phyloP scores from a whole-genome alignment of 2,888 invertebrate genomes.

The Petrolisthes manimaculis region DNA sequence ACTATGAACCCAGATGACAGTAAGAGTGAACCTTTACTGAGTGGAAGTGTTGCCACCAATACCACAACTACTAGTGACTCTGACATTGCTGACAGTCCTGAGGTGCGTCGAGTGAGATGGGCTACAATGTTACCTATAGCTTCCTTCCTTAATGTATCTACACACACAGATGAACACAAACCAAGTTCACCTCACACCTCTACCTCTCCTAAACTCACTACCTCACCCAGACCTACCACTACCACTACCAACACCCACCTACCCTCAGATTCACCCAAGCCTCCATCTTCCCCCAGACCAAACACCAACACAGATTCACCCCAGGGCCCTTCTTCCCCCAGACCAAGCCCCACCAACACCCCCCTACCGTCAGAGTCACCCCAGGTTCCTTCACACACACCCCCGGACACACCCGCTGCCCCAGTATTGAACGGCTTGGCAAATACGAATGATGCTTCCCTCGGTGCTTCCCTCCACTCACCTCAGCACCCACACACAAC shows the following conservation, averaged over 20 bases:
- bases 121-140: not conserved
- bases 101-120: not conserved
- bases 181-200: too few relatives aligned
- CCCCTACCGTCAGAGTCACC: not conserved
- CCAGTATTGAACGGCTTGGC: too few relatives aligned
- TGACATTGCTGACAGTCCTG: conserved; percentile 37
- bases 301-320: not conserved
- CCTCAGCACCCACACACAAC: too few relatives aligned
- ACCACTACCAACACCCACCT: not conserved
- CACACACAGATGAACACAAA: too few relatives aligned
- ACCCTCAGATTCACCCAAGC: not conserved
- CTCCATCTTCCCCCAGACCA: not conserved
- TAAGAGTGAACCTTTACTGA: too few relatives aligned
- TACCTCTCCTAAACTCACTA: too few relatives aligned
- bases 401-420: too few relatives aligned
- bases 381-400: not conserved
- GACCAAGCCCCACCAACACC: not conserved
- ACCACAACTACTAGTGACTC: conserved; percentile 32
- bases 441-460: too few relatives aligned
- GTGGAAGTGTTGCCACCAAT: not conserved
- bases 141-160: too few relatives aligned
- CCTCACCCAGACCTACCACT: not conserved
- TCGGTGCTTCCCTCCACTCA: too few relatives aligned
- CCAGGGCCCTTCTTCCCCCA: not conserved
- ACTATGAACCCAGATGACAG: too few relatives aligned